These are phyloP conservation scores for Oreortyx pictus DNA, from an alignment of 2,797 vertebrate genomes.

Conservation along the genomic window DNA sequence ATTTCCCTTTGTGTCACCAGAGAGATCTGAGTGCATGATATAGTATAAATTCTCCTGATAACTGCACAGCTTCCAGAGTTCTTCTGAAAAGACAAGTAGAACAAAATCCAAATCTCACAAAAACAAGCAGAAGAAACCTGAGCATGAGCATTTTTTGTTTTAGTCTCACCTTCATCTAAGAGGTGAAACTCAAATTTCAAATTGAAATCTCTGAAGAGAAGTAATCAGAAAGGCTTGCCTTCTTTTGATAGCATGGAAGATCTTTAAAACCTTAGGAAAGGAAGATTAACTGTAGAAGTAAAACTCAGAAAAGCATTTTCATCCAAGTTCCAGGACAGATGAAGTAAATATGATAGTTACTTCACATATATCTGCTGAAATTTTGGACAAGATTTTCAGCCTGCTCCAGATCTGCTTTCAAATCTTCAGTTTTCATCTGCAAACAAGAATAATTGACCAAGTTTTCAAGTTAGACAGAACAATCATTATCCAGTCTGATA, in stretches of 20 bases:
- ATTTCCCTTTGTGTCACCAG: background rate
- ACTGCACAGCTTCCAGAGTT: background rate
- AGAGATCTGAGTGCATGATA: background rate
- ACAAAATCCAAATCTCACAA: background rate
- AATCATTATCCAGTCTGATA: background rate
- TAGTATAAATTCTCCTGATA: conserved; percentile 27
- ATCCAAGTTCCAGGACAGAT: background rate
- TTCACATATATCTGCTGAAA: background rate
- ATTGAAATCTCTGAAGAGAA: conserved; percentile 54
- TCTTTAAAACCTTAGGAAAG: background rate
- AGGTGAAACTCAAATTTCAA: conserved; percentile 53
- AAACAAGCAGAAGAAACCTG: conserved; percentile 14
- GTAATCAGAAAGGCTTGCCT: conserved; percentile 42
- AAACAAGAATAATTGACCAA: background rate
- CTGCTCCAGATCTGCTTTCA: conserved; percentile 13
- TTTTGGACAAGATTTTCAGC: conserved; percentile 10
- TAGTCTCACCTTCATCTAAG: conserved; percentile 20
- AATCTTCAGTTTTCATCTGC: background rate
- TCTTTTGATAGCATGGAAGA: background rate
- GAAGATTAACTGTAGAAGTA: background rate
- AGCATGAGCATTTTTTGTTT: conserved; percentile 13
- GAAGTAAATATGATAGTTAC: background rate
- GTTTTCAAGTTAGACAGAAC: background rate
- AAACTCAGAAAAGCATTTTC: conserved; percentile 24
- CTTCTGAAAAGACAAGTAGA: conserved; percentile 33